Percentiles rank a stretch among this genome's conserved stretches.
Evolutionary conservation across 2,113 vertebrate species (phyloP).

Genomic region (Cercocebus atys): DNA sequence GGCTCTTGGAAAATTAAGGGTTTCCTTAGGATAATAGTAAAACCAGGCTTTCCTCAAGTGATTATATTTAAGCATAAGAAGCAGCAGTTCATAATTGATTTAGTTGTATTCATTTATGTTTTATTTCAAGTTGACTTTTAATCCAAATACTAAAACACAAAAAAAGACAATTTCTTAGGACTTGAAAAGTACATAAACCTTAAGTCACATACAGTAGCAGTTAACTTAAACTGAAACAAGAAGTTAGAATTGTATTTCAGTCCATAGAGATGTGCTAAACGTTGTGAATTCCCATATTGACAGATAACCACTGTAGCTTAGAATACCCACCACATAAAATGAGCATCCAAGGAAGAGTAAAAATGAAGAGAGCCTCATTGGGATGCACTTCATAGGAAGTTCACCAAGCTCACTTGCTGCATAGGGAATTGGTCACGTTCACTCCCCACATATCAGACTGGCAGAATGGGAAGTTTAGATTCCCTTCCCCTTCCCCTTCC

Average conservation of each 20-base stretch:
- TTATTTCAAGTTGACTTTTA: neutral
- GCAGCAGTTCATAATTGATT: neutral
- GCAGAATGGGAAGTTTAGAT: neutral
- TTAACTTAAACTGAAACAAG: neutral
- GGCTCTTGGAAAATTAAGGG: slow-evolving; percentile 39
- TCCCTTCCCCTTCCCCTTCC: neutral
- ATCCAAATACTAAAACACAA: neutral
- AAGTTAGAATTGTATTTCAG: neutral
- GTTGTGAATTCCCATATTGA: neutral
- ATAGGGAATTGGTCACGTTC: neutral
- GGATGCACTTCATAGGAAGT: neutral
- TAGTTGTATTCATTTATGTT: neutral
- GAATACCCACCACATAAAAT: neutral
- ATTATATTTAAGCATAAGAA: neutral
- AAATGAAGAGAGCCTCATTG: neutral
- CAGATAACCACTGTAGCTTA: neutral
- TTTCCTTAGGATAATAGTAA: slow-evolving; percentile 41
- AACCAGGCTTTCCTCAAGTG: slow-evolving; percentile 4
- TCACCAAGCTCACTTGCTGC: neutral
- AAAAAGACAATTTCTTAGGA: neutral
- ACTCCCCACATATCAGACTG: neutral
- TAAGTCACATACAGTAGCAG: neutral
- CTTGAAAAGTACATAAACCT: neutral
- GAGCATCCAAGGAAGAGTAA: too few species aligned
- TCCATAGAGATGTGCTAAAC: neutral